Base-by-base conservation (phyloP, 2,113 vertebrate genomes). In the Okapia johnstoni region DNA sequence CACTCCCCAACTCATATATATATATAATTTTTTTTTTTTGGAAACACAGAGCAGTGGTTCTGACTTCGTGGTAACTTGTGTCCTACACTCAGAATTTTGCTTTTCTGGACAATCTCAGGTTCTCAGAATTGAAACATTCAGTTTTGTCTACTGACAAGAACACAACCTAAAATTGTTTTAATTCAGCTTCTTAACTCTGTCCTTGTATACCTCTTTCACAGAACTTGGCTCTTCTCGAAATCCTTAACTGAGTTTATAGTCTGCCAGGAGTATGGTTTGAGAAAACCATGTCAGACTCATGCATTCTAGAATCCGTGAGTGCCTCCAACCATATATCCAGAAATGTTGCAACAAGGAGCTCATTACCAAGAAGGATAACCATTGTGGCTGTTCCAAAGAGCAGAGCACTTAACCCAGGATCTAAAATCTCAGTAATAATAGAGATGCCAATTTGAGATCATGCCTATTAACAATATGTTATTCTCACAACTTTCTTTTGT, bases 21-120 rank as follows among this genome's bases (percentile, higher is more conserved):
- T 36, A 66, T 36, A 36, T 66, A n/a, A 16, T 15, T 10, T 36
- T 10, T 36, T 79, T 61, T 21, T 80, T 57, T 50, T 21, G 54
- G 46, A 91, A 91, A 57, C 13, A 3, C 26, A 66, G 30, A 55
- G 23, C 48, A 11, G 48, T 12, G 33, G 1, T 36, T 94, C 77
- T 60, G 55, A 19, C 33, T 52, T 88, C 23, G 57, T 66, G 19
- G 23, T 33, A 23, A 40, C 76, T 85, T 55, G 36, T 3, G 2
- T 15, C 48, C 70, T 52, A 26, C 26, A n/a, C 52, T 43, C 73
- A 61, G 26, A 92, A 43, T 93, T 85, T 58, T 77, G 46, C 28
- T 95, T 94, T 52, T 70, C 91, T 73, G 66, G 88, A 50, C 57
- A 48, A 36, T 92, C 94, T 98, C 85, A 92, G 90, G 92, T 93